phyloP scores from a whole-genome alignment of 1,140 invertebrate species.

The Polyergus mexicanus region DNA sequence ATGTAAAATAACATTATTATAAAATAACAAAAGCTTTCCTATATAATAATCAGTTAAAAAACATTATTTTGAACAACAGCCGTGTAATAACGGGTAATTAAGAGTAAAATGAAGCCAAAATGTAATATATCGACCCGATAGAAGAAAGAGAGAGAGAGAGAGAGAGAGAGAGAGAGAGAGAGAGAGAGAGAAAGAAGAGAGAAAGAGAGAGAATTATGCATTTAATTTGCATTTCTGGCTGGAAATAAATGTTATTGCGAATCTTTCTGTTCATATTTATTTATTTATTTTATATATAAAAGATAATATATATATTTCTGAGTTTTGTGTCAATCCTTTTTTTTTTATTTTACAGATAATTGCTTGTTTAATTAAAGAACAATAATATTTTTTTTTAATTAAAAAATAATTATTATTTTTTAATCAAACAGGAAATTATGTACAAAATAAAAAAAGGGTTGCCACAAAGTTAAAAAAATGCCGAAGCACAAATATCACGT shows the following conservation, averaged over 20 bases:
- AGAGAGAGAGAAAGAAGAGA: background rate
- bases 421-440: background rate
- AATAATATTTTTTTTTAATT: too few relatives aligned
- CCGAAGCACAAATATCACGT: background rate
- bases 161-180: too few relatives aligned
- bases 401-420: too few relatives aligned
- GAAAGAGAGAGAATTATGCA: background rate
- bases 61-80: constrained; percentile 1
- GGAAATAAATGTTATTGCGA: background rate
- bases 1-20: constrained; percentile 46
- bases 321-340: background rate
- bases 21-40: constrained; percentile 21
- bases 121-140: background rate
- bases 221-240: constrained; percentile 3
- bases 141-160: too few relatives aligned
- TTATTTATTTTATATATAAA: background rate
- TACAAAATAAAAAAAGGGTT: background rate
- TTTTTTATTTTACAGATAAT: background rate
- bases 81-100: constrained; percentile 23
- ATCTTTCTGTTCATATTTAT: background rate
- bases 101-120: constrained; percentile 6
- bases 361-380: background rate
- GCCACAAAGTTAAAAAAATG: background rate
- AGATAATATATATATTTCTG: background rate
- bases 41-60: constrained; percentile 16